Evolutionary conservation across 2,797 vertebrate species (phyloP), one percentile per base, ranked within the genome.

Genomic region (Anableps anableps): DNA sequence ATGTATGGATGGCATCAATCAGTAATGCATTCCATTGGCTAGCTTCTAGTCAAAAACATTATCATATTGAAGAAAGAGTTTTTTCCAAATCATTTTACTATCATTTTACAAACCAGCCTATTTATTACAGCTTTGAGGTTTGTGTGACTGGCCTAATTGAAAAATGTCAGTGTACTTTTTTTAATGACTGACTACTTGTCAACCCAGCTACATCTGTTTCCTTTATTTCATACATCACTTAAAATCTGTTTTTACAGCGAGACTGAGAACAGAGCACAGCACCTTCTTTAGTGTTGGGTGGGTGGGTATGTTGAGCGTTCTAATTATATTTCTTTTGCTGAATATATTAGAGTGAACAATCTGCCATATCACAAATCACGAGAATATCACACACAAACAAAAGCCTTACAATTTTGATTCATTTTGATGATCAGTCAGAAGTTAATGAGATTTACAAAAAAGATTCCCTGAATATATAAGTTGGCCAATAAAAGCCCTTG

Each of bases 51-150:
- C 21, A 72, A 72, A 62, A 77, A 48, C 75, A 90, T 81, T 85
- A 78, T 51, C 78, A 88, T 82, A 88, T 55, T 84, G 74, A 83
- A 82, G 34, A 45, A 31, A 76, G 36, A 58, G 16, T 45, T 72
- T 79, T 72, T 74, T 31, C 77, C 75, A 78, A 73, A 81, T 81
- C 17, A 72, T 64, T 80, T 72, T 16, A 58, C 68, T 43, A 76
- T 70, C n/a, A 60, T 60, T 66, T 79, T 41, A 62, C 7, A 71
- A 77, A 58, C 3, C 5, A 58, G 66, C 8, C 5, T 29, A 50
- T 85, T 86, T 76, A 45, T 79, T 71, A 29, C 36, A 3, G 38
- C 71, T 79, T 36, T 77, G 26, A 41, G 0, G 17, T 74, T 51
- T 6, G 66, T 72, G 48, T 41, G 62, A 81, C 51, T 4, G 38